Evolutionary conservation across 2,888 invertebrate genomes (phyloP), one percentile per base, ranked within the genome.

Genomic region (Galerucella nymphaeae): DNA sequence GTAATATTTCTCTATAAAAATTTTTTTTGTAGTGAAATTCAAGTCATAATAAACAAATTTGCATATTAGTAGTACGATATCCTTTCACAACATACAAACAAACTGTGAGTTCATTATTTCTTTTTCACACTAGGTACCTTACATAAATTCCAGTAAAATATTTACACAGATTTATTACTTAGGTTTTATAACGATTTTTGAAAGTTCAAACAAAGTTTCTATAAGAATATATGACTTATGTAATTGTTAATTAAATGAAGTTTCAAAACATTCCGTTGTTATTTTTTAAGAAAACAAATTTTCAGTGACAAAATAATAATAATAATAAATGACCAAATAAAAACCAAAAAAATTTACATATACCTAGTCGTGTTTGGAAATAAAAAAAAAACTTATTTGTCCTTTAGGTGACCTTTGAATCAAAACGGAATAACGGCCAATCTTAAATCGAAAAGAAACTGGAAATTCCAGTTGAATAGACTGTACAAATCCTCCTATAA

Each of bases 401-500:
- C 53, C 53, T 53, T 16, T 16, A 53, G 8, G 18, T 18, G 53
- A 53, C 53, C 53, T 53, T 16, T 18, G 1, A 53, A 16, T 18
- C 53, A 3, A 2, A 16, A 9, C 53, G 16, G n/a, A 16, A 53
- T 18, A 53, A 53, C 53, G 53, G 53, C 53, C 16, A 53, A 53
- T 53, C 53, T 18, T 16, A 53, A 53, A 18, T 53, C 53, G 10
- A 53, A 53, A 53, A 53, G 16, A 53, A 53, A 53, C 53, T 53
- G 53, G 53, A 53, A 53, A 18, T 53, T 53, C 53, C 53, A 53
- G 53, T 53, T 9, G 16, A 53, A 53, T 53, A 53, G 53, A 53
- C 53, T 53, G n/a, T n/a, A 53, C 53, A 16, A 16, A 53, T 53
- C 53, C 10, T 45, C 45, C 18, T 18, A 53, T 18, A 53, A 53